These are phyloP conservation scores for Psettodes erumei DNA, from an alignment of 2,113 vertebrate genomes.

Conservation along the genomic window DNA sequence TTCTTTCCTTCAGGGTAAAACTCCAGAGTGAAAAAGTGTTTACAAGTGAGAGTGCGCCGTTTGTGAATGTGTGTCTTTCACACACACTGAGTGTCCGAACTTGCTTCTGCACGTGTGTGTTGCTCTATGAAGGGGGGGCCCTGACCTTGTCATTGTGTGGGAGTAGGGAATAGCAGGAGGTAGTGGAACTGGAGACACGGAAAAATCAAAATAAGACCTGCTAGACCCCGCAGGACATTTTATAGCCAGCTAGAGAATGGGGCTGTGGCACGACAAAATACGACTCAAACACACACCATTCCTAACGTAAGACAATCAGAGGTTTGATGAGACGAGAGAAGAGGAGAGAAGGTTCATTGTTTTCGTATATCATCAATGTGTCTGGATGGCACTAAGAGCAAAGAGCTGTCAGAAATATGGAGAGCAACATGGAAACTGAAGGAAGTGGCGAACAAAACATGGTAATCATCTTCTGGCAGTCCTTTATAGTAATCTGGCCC, in stretches of 20 bases:
- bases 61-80: constrained; percentile 18
- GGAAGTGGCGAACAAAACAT: constrained; percentile 33
- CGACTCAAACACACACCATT: constrained; percentile 23
- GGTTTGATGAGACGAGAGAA: background rate
- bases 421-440: background rate
- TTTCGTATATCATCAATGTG: constrained; percentile 1
- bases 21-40: constrained; percentile 45
- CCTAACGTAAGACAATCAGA: constrained; percentile 19
- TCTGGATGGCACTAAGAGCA: constrained; percentile 26
- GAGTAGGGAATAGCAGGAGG: constrained; percentile 42
- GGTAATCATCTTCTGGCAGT: constrained; percentile 53
- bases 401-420: constrained; percentile 24
- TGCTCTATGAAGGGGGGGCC: constrained; percentile 44
- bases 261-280: constrained; percentile 30
- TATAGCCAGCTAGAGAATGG: constrained; percentile 53
- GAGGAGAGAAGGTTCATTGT: constrained; percentile 8
- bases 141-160: constrained; percentile 57
- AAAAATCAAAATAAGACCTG: constrained; percentile 60
- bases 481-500: constrained; percentile 47
- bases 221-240: constrained; percentile 35
- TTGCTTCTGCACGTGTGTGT: constrained; percentile 4
- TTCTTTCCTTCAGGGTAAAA: constrained; percentile 42
- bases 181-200: constrained; percentile 41
- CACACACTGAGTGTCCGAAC: constrained; percentile 11
- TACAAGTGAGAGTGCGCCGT: constrained; percentile 26